Percentiles rank a stretch among this genome's conserved stretches.
These are phyloP conservation scores for Macrotus californicus DNA, from an alignment of 2,113 vertebrate genomes.

Conservation along the genomic window DNA sequence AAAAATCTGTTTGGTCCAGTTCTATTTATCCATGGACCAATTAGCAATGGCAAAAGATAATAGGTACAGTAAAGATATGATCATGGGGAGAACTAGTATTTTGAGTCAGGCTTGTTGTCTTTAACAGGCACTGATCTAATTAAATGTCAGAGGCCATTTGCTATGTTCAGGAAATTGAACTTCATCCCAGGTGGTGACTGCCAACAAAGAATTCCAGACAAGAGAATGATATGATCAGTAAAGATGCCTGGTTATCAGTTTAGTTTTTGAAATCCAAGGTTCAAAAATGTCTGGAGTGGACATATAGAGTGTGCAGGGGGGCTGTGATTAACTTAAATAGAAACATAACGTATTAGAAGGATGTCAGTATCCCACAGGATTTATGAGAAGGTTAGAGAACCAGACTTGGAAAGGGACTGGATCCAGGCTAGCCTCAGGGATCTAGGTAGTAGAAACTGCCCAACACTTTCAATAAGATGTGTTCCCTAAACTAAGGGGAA, in stretches of 20 bases:
- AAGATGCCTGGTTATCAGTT: neutral
- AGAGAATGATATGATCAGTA: neutral
- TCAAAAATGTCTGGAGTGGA: neutral
- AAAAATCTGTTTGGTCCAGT: neutral
- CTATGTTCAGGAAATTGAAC: neutral
- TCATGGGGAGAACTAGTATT: neutral
- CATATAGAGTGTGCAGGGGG: neutral
- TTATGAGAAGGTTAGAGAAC: neutral
- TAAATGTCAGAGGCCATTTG: neutral
- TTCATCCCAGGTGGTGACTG: neutral
- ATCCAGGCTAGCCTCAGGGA: neutral
- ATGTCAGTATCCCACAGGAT: neutral
- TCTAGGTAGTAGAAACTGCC: neutral
- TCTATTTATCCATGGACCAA: neutral
- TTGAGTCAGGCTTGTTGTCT: neutral
- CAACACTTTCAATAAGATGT: neutral
- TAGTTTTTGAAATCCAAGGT: neutral
- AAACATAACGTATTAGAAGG: neutral
- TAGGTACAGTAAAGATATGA: neutral
- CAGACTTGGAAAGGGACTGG: neutral
- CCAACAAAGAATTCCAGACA: constrained; percentile 4
- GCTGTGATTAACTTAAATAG: neutral
- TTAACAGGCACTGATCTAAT: neutral
- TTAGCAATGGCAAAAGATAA: neutral
- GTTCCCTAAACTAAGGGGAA: neutral